phyloP scores from a whole-genome alignment of 1,140 invertebrate genomes.

The Stratiolaelaps scimitus region DNA sequence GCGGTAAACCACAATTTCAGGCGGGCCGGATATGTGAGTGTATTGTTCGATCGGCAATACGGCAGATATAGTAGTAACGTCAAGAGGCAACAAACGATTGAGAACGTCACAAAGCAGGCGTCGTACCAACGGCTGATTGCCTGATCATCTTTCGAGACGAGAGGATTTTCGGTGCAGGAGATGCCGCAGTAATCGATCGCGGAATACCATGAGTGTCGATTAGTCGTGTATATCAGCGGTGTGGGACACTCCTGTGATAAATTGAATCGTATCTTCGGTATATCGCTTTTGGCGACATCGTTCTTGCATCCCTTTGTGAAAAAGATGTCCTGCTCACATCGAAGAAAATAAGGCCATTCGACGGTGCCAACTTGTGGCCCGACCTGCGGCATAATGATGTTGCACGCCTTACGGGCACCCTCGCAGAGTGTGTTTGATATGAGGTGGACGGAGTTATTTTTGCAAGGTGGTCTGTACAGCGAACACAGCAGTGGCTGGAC shows the following conservation, averaged over 20 bases:
- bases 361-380: background rate
- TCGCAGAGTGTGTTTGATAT: constrained; percentile 1
- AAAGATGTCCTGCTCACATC: constrained; percentile 4
- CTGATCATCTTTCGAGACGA: background rate
- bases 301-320: constrained; percentile 13
- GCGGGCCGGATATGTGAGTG: background rate
- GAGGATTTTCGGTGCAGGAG: background rate
- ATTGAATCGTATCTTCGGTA: background rate
- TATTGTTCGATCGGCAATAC: background rate
- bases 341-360: constrained; percentile 21
- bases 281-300: background rate
- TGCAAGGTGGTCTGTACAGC: constrained; percentile 5
- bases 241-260: background rate
- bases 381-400: background rate
- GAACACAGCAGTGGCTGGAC: constrained; percentile 12
- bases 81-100: background rate
- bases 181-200: constrained; percentile 12
- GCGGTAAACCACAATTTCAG: background rate
- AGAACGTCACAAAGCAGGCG: background rate
- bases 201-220: constrained; percentile 12
- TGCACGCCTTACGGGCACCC: constrained; percentile 6
- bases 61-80: background rate
- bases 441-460: background rate
- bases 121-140: background rate
- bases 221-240: background rate